phyloP scores from a whole-genome alignment of 1,140 invertebrate species.

The Lerema accius region DNA sequence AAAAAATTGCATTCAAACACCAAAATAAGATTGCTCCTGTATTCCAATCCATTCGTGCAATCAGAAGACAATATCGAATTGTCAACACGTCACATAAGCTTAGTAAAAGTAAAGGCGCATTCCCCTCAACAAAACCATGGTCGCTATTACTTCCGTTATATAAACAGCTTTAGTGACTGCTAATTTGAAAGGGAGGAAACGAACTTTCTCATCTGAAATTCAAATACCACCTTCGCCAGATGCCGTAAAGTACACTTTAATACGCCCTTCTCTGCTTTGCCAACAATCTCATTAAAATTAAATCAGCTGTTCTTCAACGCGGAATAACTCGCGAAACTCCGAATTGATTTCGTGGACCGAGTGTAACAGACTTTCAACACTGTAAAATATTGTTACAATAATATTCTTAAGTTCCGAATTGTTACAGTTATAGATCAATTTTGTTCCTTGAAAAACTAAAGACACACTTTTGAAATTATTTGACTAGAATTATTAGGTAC shows the following conservation, averaged over 20 bases:
- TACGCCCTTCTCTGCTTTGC: slow-evolving; percentile 21
- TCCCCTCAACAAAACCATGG: neutral
- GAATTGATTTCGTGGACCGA: neutral
- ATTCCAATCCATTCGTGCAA: too few relatives aligned
- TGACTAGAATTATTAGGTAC: too few relatives aligned
- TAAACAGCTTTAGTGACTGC: neutral
- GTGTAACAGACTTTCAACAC: too few relatives aligned
- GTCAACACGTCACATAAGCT: too few relatives aligned
- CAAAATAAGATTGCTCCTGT: too few relatives aligned
- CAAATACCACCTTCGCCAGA: slow-evolving; percentile 25
- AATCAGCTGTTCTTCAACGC: slow-evolving; percentile 16
- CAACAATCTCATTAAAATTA: slow-evolving; percentile 25
- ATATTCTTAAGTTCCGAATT: too few relatives aligned
- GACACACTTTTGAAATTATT: too few relatives aligned
- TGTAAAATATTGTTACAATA: too few relatives aligned
- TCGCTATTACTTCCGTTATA: neutral
- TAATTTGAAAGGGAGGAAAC: slow-evolving; percentile 2
- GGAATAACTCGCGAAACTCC: neutral
- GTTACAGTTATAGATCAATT: too few relatives aligned
- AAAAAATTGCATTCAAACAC: too few relatives aligned
- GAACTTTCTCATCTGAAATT: slow-evolving; percentile 21
- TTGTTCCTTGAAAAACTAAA: too few relatives aligned
- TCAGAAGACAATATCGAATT: too few relatives aligned
- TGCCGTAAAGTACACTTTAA: slow-evolving; percentile 27
- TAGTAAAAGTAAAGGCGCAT: neutral